Conservation (phyloP, 1,140 invertebrate species). For the Homalodisca vitripennis region DNA sequence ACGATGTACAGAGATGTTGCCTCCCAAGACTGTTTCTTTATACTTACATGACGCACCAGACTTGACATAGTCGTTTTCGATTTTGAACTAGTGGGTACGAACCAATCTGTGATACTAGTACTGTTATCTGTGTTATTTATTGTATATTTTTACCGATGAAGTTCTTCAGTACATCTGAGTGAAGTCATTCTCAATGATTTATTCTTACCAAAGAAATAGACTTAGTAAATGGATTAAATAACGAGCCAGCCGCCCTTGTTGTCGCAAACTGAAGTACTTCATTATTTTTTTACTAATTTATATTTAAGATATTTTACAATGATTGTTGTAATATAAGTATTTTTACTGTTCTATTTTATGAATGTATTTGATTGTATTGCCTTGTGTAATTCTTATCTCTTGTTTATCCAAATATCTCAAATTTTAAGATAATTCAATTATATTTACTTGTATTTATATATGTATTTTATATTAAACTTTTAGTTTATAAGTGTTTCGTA, state of each 20-base stretch:
- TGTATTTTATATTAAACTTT: background rate
- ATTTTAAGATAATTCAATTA: background rate
- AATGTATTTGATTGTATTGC: too few species aligned
- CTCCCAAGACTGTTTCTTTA: background rate
- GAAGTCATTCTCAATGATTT: constrained; percentile 1
- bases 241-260: background rate
- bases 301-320: background rate
- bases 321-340: background rate
- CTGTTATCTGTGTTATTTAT: constrained; percentile 15
- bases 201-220: constrained; percentile 12
- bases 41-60: background rate
- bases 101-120: constrained; percentile 13
- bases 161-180: background rate
- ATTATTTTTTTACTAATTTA: background rate
- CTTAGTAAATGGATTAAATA: constrained; percentile 1
- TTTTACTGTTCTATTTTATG: background rate
- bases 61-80: background rate
- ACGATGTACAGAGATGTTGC: background rate
- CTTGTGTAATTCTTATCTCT: too few species aligned
- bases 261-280: background rate
- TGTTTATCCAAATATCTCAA: background rate
- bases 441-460: background rate
- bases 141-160: background rate
- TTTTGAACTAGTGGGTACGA: constrained; percentile 1
- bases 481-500: background rate